Base-by-base conservation (phyloP, 2,797 vertebrate species). In the Knipowitschia caucasica region DNA sequence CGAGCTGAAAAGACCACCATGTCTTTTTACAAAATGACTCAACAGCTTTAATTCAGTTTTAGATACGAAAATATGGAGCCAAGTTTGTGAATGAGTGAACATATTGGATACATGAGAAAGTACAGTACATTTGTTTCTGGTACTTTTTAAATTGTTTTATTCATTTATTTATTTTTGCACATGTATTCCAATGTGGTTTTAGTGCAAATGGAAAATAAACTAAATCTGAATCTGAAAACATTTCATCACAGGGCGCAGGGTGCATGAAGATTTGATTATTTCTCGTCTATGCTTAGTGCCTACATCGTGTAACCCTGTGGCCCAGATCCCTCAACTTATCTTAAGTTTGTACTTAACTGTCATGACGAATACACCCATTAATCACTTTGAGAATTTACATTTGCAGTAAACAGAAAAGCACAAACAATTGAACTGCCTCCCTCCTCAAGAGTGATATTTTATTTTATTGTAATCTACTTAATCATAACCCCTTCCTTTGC, bases 1-100 rank as follows among this genome's bases (percentile, higher is more conserved):
- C 30, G 45, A 30, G 15, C 26, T 47, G 26, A 47, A 11, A 9
- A 30, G 27, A 30, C 27, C 45, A 47, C 17, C 10, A 20, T 30
- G 45, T 30, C 11, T 30, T 26, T 47, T 47, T 30, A 47, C 5
- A 20, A 27, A 27, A 30, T 47, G 45, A 47, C 27, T 30, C 45
- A 47, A 20, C 27, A 31, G 20, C 26, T 47, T 30, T 47, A 47
- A 29, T 46, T 29, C 17, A 29, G 44, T 43, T 42, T 39, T 42
- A 23, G 39, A 23, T 23, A 24, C 20, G 39, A 42, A 42, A 42
- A 42, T 42, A 3, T 42, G 14, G 39, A 23, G 39, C 11, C 3
- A 11, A 43, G 23, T 43, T 25, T 43, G 23, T 25, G 2, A 43
- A 25, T 2, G 23, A n/a, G 12, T 43, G 24, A 5, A 43, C 23